These are phyloP conservation scores for Drosophila neotestacea DNA, from an alignment of 2,888 invertebrate species.

Conservation along the genomic window DNA sequence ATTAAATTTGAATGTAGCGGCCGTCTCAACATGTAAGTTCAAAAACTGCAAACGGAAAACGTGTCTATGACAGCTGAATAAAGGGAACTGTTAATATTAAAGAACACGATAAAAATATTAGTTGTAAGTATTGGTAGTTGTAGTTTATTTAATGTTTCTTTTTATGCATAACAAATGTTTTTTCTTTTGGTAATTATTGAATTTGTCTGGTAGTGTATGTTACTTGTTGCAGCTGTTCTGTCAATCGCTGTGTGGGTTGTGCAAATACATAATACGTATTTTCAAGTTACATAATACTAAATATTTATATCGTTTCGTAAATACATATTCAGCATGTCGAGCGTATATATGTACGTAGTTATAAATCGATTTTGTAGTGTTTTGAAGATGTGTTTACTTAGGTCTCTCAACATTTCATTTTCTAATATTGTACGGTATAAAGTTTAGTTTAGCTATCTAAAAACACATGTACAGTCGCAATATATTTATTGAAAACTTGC, in stretches of 20 bases:
- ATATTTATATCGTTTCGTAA: conserved; percentile 49
- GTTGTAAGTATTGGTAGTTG: conserved; percentile 46
- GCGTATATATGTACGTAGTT: conserved; percentile 59
- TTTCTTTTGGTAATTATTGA: conserved; percentile 49
- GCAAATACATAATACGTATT: conserved; percentile 69
- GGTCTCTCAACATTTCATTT: conserved; percentile 51
- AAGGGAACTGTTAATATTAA: not conserved
- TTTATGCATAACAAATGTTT: conserved; percentile 63
- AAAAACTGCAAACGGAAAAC: too few species aligned
- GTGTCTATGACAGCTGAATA: too few species aligned
- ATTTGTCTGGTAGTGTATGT: conserved; percentile 66
- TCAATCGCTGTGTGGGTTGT: conserved; percentile 55
- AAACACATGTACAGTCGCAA: conserved; percentile 77
- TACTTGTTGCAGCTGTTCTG: conserved; percentile 54
- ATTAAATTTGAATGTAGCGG: too few species aligned
- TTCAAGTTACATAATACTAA: conserved; percentile 40
- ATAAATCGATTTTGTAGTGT: conserved; percentile 49
- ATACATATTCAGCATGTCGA: conserved; percentile 76
- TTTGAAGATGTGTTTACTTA: conserved; percentile 43
- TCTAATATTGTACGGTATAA: conserved; percentile 76
- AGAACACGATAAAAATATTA: not conserved
- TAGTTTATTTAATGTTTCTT: conserved; percentile 62
- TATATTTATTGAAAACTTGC: conserved; percentile 56
- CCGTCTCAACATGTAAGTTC: too few species aligned
- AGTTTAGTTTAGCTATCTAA: conserved; percentile 79